These are phyloP conservation scores for Coracopsis vasa DNA, from an alignment of 2,113 vertebrate species.

Conservation along the genomic window DNA sequence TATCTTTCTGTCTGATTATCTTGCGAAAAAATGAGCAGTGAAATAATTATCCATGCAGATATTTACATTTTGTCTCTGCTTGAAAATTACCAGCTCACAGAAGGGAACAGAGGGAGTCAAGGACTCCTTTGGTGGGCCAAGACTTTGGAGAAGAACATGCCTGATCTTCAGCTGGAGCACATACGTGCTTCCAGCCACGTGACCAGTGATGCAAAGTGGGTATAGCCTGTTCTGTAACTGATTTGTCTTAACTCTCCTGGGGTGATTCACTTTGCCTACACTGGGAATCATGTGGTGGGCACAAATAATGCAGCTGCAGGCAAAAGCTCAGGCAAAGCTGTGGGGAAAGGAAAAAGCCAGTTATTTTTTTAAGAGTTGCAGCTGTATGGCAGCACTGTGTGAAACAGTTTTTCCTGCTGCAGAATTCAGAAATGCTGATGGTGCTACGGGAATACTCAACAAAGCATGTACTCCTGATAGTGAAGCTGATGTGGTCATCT, in stretches of 20 bases:
- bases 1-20: conserved; percentile 36
- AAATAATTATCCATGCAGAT: conserved; percentile 54
- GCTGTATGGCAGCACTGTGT: background rate
- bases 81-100: conserved; percentile 10
- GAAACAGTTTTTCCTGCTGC: background rate
- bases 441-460: background rate
- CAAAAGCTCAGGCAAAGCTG: background rate
- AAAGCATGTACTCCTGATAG: background rate
- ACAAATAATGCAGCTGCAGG: background rate
- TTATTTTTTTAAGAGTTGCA: background rate
- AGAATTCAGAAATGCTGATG: background rate
- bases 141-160: background rate
- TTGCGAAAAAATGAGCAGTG: conserved; percentile 32
- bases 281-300: background rate
- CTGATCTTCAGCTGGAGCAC: background rate
- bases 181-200: background rate
- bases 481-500: background rate
- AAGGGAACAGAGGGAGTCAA: background rate
- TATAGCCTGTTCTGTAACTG: background rate
- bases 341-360: background rate
- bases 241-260: background rate
- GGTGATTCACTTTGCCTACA: background rate
- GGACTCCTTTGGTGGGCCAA: background rate
- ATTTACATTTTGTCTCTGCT: conserved; percentile 44
- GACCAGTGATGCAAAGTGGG: background rate